Conservation (phyloP, 2,888 invertebrate species). For the Loripinus fragilis region DNA sequence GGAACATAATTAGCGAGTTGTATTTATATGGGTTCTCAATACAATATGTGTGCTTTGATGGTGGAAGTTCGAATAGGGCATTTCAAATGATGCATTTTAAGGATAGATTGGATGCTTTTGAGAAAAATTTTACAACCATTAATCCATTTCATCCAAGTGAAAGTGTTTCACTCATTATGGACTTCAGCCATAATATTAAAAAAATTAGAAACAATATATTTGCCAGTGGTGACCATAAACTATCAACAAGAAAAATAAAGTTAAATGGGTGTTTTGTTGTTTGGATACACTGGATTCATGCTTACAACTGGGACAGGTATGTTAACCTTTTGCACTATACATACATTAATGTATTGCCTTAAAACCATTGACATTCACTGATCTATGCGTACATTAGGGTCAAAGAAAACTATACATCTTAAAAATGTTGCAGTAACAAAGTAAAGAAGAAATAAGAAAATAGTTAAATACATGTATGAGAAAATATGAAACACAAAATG, state of each 20-base stretch:
- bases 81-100: slow-evolving; percentile 40
- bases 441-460: no score
- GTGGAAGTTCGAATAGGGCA: slow-evolving; percentile 32
- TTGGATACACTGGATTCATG: slow-evolving; percentile 40
- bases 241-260: slow-evolving; percentile 24
- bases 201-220: slow-evolving; percentile 41
- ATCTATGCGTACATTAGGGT: no score
- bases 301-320: slow-evolving; percentile 23
- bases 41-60: slow-evolving; percentile 42
- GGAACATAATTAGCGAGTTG: slow-evolving; percentile 37
- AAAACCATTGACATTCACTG: no score
- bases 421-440: no score
- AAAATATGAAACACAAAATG: no score
- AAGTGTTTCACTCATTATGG: slow-evolving; percentile 35
- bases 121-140: slow-evolving; percentile 22
- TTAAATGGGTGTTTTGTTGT: slow-evolving; percentile 22
- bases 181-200: slow-evolving; percentile 43
- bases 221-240: slow-evolving; percentile 30
- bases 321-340: background rate
- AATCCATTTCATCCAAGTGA: slow-evolving; percentile 19
- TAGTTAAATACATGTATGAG: no score
- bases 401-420: no score
- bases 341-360: no score
- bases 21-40: slow-evolving; percentile 22
- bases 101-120: slow-evolving; percentile 19